Evolutionary conservation across 2,113 vertebrate species (phyloP).

Genomic region (Hydrochoerus hydrochaeris): DNA sequence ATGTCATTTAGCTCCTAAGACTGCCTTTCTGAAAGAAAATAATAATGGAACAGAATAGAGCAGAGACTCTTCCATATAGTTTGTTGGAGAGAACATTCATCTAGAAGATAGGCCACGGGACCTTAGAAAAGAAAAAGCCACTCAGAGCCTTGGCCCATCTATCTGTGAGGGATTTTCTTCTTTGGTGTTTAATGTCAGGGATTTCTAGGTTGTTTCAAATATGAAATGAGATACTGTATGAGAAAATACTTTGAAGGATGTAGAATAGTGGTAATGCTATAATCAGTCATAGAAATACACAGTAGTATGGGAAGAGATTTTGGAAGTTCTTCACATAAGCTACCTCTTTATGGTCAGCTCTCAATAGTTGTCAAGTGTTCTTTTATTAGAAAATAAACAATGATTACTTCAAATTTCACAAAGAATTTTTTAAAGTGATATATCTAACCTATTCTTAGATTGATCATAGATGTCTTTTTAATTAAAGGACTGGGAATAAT

Average conservation of each 20-base stretch:
- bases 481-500: background rate
- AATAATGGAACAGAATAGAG: background rate
- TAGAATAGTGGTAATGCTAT: background rate
- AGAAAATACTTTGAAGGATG: background rate
- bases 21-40: conserved; percentile 31
- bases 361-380: conserved; percentile 1
- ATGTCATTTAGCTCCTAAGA: background rate
- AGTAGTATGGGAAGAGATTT: conserved; percentile 7
- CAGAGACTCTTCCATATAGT: background rate
- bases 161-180: background rate
- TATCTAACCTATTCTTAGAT: background rate
- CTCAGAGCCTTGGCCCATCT: background rate
- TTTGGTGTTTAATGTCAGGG: background rate
- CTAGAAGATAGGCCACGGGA: background rate
- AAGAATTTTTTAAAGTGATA: background rate
- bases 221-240: background rate
- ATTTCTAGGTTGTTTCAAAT: background rate
- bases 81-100: conserved; percentile 36
- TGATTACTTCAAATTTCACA: conserved; percentile 1
- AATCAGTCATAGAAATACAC: background rate
- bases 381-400: background rate
- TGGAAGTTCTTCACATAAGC: conserved; percentile 22
- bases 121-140: background rate
- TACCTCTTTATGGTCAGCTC: background rate
- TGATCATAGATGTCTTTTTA: background rate